Percentiles rank a stretch among this genome's conserved stretches.
These are phyloP conservation scores for Tangara arthus DNA, from an alignment of 2,797 vertebrate genomes.

Conservation along the genomic window DNA sequence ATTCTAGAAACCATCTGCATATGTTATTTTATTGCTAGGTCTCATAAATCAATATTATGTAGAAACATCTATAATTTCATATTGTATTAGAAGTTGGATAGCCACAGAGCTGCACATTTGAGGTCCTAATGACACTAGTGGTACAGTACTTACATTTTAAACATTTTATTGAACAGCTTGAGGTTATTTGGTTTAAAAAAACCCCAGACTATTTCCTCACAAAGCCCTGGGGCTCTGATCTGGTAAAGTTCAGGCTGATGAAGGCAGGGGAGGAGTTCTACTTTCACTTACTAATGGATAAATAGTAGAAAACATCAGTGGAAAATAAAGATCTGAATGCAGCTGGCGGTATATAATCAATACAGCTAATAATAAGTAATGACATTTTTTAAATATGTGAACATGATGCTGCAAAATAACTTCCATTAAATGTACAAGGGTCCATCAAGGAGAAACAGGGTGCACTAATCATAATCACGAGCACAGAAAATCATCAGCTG, in stretches of 20 bases:
- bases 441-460: background rate
- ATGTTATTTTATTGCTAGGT: slow-evolving; percentile 45
- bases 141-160: slow-evolving; percentile 27
- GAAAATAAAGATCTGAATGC: slow-evolving; percentile 8
- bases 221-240: slow-evolving; percentile 24
- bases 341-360: slow-evolving; percentile 23
- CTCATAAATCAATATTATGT: slow-evolving; percentile 55
- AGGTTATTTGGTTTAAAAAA: slow-evolving; percentile 43
- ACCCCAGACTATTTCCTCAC: slow-evolving; percentile 24
- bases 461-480: background rate
- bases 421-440: background rate
- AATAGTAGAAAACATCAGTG: slow-evolving; percentile 5
- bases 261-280: background rate
- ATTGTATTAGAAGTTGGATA: slow-evolving; percentile 41
- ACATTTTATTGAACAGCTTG: slow-evolving; percentile 34
- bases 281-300: slow-evolving; percentile 10
- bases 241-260: slow-evolving; percentile 43
- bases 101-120: background rate
- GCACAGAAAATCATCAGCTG: background rate
- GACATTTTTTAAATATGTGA: background rate
- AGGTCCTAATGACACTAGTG: slow-evolving; percentile 2
- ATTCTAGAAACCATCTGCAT: slow-evolving; percentile 42
- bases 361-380: slow-evolving; percentile 37
- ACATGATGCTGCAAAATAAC: background rate
- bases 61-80: slow-evolving; percentile 49